These are phyloP conservation scores for Hirudo medicinalis DNA, from an alignment of 1,140 invertebrate species.

Conservation along the genomic window DNA sequence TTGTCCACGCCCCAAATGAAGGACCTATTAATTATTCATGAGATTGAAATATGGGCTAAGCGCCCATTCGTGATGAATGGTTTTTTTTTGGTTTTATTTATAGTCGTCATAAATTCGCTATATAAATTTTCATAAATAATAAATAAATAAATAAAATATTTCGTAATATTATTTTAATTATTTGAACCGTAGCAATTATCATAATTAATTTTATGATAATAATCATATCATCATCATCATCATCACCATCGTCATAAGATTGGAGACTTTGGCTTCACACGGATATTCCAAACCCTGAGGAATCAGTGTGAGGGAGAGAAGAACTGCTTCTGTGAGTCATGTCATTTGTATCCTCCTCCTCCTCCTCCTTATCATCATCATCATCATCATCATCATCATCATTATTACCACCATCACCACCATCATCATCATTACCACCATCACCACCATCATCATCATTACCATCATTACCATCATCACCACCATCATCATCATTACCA, in stretches of 20 bases:
- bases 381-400: not conserved
- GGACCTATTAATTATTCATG: too few relatives aligned
- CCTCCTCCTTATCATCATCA: not conserved
- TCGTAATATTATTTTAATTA: not conserved
- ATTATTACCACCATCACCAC: not conserved
- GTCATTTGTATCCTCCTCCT: not conserved
- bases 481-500: not conserved
- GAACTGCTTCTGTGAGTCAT: constrained; percentile 35
- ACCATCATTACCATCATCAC: not conserved
- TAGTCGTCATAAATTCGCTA: too few relatives aligned
- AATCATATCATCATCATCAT: not conserved
- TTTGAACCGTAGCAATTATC: not conserved
- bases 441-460: not conserved
- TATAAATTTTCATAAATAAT: too few relatives aligned
- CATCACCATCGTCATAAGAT: not conserved
- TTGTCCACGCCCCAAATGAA: too few relatives aligned
- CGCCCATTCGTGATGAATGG: too few relatives aligned
- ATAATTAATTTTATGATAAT: not conserved
- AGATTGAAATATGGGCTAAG: too few relatives aligned
- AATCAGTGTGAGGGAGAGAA: constrained; percentile 25
- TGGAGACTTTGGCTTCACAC: constrained; percentile 21
- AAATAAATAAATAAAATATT: too few relatives aligned
- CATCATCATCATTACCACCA: not conserved
- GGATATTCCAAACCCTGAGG: constrained; percentile 20
- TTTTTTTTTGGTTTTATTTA: too few relatives aligned